Percentiles rank a stretch among this genome's conserved stretches.
Conservation (phyloP, 2,113 vertebrate genomes). For the Athene cunicularia region DNA sequence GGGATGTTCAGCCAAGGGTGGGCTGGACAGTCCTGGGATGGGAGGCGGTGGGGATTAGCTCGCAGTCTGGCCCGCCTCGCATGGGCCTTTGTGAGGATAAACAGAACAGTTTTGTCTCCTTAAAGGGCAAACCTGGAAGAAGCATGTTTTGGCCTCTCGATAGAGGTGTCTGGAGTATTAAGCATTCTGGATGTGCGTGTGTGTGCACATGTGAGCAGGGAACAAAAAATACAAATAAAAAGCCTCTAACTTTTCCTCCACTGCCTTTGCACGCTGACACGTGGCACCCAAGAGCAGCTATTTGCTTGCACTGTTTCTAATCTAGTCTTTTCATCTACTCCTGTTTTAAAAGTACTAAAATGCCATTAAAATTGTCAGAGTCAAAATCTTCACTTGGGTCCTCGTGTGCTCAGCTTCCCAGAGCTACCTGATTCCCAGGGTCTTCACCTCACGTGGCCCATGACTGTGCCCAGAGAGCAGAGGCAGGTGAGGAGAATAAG, state of each 20-base stretch:
- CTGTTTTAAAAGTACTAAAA: not conserved
- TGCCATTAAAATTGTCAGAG: accelerated
- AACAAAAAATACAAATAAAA: not conserved
- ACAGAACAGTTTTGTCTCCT: not conserved
- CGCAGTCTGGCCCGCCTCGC: not conserved
- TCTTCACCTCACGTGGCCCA: not conserved
- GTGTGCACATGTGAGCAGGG: not conserved
- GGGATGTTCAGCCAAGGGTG: not conserved
- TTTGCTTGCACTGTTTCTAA: not conserved
- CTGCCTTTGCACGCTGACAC: not conserved
- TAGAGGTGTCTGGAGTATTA: not conserved
- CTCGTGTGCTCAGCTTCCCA: accelerated
- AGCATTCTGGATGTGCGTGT: not conserved
- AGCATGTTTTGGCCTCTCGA: not conserved
- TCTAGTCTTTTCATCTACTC: not conserved
- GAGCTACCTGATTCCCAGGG: not conserved
- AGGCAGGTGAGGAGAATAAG: not conserved
- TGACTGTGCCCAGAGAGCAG: accelerated
- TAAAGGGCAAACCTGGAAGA: not conserved
- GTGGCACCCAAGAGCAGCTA: not conserved
- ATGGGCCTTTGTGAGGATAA: not conserved
- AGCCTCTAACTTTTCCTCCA: not conserved
- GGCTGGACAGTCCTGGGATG: not conserved
- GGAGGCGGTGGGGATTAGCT: not conserved
- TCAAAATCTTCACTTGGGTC: not conserved